Percentiles rank a stretch among this genome's conserved stretches.
Evolutionary conservation across 2,888 invertebrate genomes (phyloP).

Genomic region (Phyto melanocephala): DNA sequence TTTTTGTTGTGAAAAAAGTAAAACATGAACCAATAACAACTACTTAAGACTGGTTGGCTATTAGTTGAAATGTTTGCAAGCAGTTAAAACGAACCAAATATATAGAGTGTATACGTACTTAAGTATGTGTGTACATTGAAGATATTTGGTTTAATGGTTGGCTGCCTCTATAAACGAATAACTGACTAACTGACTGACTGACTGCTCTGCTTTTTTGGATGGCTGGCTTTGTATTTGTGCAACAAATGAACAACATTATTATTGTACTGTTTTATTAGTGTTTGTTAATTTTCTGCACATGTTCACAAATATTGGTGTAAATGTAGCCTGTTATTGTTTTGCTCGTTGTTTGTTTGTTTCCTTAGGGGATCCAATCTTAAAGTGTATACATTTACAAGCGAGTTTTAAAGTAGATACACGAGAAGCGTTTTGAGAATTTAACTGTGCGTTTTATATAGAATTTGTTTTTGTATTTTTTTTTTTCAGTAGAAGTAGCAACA

Average conservation of each 20-base stretch:
- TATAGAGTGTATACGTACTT: no score
- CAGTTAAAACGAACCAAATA: neutral
- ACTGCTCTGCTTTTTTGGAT: neutral
- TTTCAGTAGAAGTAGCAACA: slow-evolving; percentile 31
- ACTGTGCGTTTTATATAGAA: slow-evolving; percentile 28
- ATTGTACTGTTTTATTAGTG: slow-evolving; percentile 68
- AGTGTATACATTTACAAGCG: neutral
- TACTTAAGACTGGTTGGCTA: slow-evolving; percentile 29
- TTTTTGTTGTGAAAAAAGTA: neutral
- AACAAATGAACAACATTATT: slow-evolving; percentile 62
- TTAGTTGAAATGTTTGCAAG: neutral
- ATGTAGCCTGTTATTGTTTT: slow-evolving; percentile 61
- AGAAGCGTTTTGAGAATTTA: slow-evolving; percentile 34
- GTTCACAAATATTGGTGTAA: slow-evolving; percentile 66
- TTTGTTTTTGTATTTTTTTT: slow-evolving; percentile 33
- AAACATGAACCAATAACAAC: neutral
- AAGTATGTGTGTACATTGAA: no score
- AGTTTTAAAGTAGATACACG: neutral
- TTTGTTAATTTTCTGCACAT: slow-evolving; percentile 69
- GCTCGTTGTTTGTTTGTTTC: slow-evolving; percentile 25
- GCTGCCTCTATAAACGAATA: neutral
- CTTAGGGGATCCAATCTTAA: slow-evolving; percentile 53
- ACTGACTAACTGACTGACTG: neutral
- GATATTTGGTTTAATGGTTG: neutral
- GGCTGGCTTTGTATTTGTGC: slow-evolving; percentile 24